Conservation (phyloP, 30 jellyfish, hydroid and myxozoan species). For the Turritopsis dohrnii region DNA sequence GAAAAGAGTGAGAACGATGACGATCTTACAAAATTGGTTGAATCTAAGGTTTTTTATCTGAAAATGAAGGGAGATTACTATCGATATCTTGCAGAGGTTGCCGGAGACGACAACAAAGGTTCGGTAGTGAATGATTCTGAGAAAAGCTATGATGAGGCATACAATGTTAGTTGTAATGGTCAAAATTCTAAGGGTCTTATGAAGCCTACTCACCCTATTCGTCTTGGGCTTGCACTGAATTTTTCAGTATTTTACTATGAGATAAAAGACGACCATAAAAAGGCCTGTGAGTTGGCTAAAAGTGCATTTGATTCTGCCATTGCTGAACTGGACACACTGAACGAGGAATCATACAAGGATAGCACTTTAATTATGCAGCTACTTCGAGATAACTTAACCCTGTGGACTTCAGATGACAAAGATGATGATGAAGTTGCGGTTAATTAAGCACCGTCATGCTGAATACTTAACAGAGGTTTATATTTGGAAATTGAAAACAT, state of each 20-base stretch:
- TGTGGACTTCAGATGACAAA: slow-evolving; percentile 36
- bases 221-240: slow-evolving; percentile 94
- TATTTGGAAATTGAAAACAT: background rate
- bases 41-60: slow-evolving; percentile 82
- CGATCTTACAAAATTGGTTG: slow-evolving; percentile 29
- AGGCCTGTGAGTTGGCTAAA: slow-evolving; percentile 84
- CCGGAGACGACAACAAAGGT: slow-evolving; percentile 21
- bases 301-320: slow-evolving; percentile 90
- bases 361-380: slow-evolving; percentile 93
- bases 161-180: slow-evolving; percentile 30
- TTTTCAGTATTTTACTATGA: slow-evolving; percentile 84
- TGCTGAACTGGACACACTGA: slow-evolving; percentile 68
- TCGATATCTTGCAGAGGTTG: slow-evolving; percentile 93
- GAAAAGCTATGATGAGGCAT: slow-evolving; percentile 71
- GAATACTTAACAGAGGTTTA: background rate
- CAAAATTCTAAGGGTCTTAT: slow-evolving; percentile 25
- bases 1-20: slow-evolving; percentile 28
- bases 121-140: slow-evolving; percentile 53
- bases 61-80: slow-evolving; percentile 98
- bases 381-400: slow-evolving; percentile 59
- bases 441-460: too few relatives aligned
- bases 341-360: slow-evolving; percentile 93
- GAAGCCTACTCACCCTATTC: slow-evolving; percentile 77
- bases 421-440: slow-evolving; percentile 67
- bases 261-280: slow-evolving; percentile 42